Conservation (phyloP, 2,797 vertebrate genomes). For the Pteronotus mesoamericanus region DNA sequence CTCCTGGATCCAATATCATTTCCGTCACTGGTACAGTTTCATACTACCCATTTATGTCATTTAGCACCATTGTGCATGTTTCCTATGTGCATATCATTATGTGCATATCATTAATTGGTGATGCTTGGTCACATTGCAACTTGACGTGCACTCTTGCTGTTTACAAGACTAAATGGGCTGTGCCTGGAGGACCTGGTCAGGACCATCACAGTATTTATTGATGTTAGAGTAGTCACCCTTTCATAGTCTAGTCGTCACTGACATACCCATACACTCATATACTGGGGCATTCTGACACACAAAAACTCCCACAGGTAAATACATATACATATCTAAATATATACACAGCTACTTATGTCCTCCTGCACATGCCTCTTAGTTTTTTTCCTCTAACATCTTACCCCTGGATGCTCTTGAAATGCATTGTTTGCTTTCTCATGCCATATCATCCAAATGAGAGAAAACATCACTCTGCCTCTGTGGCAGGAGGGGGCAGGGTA, state of each 20-base stretch:
- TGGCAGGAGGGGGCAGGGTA: fast-evolving
- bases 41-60: background rate
- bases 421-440: background rate
- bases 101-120: background rate
- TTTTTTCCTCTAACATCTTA: background rate
- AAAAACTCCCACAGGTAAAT: background rate
- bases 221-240: background rate
- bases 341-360: background rate
- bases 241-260: background rate
- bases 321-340: background rate
- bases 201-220: too few species aligned
- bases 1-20: background rate
- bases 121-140: background rate
- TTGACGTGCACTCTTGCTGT: background rate
- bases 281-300: background rate
- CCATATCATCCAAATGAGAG: background rate
- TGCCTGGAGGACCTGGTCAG: background rate
- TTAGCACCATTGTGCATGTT: background rate
- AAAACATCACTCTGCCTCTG: background rate
- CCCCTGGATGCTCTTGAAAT: background rate
- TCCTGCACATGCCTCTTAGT: background rate
- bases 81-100: background rate
- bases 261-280: background rate
- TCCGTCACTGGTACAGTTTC: background rate
- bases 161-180: background rate